Percentiles rank a stretch among this genome's conserved stretches.
phyloP scores from a whole-genome alignment of 2,797 vertebrate genomes.

The Cheirogaleus major region DNA sequence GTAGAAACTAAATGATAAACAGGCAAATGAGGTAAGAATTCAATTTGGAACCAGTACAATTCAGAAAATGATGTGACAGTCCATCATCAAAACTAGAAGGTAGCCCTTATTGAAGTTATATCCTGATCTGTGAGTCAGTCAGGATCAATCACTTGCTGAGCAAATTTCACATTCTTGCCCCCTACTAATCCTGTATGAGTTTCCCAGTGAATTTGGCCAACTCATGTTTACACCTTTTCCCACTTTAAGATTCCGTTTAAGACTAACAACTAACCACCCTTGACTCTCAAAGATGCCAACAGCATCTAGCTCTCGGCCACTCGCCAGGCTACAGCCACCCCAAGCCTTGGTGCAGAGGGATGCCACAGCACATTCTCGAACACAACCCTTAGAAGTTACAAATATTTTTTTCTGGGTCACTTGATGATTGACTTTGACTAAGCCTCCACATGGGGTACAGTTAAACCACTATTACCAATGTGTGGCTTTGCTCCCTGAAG shows the following conservation, averaged over 20 bases:
- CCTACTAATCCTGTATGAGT: neutral
- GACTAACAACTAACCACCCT: neutral
- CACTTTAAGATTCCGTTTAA: neutral
- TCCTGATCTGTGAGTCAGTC: neutral
- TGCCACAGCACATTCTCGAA: neutral
- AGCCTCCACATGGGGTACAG: neutral
- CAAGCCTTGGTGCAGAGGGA: neutral
- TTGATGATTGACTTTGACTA: neutral
- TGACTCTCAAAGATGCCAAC: neutral
- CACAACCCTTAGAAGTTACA: neutral
- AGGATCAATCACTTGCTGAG: neutral
- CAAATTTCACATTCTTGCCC: neutral
- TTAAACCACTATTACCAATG: neutral
- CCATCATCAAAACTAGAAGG: neutral
- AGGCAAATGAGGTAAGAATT: conserved; percentile 37
- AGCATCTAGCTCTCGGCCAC: neutral
- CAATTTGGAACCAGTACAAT: neutral
- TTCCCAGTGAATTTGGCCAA: neutral
- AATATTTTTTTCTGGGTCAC: neutral
- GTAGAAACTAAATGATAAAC: conserved; percentile 8
- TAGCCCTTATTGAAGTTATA: neutral
- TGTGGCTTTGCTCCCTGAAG: neutral
- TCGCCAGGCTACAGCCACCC: neutral
- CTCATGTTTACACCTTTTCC: neutral
- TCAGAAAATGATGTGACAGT: neutral